Evolutionary conservation across 2,888 invertebrate species (phyloP).

Genomic region (Diaprepes abbreviatus): DNA sequence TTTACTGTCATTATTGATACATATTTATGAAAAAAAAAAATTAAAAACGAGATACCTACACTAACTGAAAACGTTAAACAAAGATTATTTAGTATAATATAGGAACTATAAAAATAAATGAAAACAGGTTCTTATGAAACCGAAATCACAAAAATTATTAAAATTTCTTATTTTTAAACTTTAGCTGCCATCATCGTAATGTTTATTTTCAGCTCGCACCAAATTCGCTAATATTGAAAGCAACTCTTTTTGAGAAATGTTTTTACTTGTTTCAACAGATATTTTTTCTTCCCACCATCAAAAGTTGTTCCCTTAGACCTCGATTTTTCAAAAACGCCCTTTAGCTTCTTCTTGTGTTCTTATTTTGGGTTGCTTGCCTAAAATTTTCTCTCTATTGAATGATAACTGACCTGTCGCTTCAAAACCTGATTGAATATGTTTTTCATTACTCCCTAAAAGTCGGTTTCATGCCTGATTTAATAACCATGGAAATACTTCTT

Average conservation of each 20-base stretch:
- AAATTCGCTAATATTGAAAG: no score
- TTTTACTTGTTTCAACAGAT: slow-evolving; percentile 21
- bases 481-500: slow-evolving; percentile 44
- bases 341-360: slow-evolving; percentile 6
- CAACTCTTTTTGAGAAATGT: slow-evolving; percentile 20
- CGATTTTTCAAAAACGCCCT: slow-evolving; percentile 27
- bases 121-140: no score
- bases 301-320: background rate
- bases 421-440: slow-evolving; percentile 28
- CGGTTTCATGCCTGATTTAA: slow-evolving; percentile 39
- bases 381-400: slow-evolving; percentile 23
- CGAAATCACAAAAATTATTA: no score
- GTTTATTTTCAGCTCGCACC: no score
- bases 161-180: no score
- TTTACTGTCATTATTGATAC: no score
- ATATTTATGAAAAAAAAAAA: no score
- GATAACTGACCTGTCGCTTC: slow-evolving; percentile 23
- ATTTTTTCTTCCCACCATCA: slow-evolving; percentile 21
- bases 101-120: no score
- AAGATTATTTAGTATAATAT: no score
- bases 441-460: background rate
- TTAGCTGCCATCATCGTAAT: no score
- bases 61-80: no score
- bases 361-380: slow-evolving; percentile 22
- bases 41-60: no score